phyloP scores from a whole-genome alignment of 1,140 invertebrate species.

The Teleopsis dalmanni region DNA sequence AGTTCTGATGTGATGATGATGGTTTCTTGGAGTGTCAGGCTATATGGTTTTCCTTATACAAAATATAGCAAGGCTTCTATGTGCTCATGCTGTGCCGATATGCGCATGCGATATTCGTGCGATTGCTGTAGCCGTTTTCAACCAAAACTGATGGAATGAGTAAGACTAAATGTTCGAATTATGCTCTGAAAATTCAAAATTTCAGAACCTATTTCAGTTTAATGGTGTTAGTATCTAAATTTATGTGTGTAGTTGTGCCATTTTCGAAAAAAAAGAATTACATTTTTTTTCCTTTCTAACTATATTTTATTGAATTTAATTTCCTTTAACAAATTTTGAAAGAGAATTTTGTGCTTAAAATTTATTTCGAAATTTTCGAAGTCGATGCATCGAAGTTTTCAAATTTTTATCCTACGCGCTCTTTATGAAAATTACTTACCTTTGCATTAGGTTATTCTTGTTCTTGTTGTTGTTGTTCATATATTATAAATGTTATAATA shows the following conservation, averaged over 20 bases:
- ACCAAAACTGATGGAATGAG: too few species aligned
- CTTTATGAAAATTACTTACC: neutral
- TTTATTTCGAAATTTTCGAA: neutral
- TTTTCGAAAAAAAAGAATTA: neutral
- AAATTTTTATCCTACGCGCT: neutral
- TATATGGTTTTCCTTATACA: too few species aligned
- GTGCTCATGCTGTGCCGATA: too few species aligned
- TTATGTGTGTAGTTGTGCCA: neutral
- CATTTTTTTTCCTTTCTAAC: constrained; percentile 2
- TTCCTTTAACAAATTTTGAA: neutral
- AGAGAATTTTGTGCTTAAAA: neutral
- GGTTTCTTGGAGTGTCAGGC: too few species aligned
- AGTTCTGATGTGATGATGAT: too few species aligned
- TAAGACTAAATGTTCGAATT: too few species aligned
- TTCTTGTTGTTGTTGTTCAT: neutral
- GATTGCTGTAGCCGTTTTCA: too few species aligned
- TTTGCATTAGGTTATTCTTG: neutral
- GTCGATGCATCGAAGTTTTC: neutral
- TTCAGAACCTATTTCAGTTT: too few species aligned
- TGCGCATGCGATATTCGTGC: too few species aligned
- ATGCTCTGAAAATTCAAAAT: too few species aligned
- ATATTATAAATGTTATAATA: neutral
- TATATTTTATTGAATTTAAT: neutral
- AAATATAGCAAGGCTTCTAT: too few species aligned
- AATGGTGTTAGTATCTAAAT: neutral